phyloP scores from a whole-genome alignment of 2,113 vertebrate species.

The Arvicanthis niloticus region DNA sequence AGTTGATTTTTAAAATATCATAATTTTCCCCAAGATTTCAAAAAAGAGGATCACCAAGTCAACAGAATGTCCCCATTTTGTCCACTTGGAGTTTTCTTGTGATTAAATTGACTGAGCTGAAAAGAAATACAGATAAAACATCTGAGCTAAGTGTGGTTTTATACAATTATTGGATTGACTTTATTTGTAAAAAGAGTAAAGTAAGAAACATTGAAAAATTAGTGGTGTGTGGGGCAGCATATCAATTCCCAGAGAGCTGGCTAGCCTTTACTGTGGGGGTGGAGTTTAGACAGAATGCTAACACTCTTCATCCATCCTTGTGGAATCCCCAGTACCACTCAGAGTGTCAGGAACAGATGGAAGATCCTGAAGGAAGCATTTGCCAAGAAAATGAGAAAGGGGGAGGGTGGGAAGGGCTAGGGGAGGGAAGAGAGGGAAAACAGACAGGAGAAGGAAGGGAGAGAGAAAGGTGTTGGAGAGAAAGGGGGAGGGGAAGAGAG shows the following conservation, averaged over 20 bases:
- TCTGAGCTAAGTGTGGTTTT: slow-evolving; percentile 5
- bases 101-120: slow-evolving; percentile 3
- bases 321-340: background rate
- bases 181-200: slow-evolving; percentile 31
- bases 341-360: background rate
- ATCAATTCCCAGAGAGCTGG: background rate
- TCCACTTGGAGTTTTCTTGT: slow-evolving; percentile 30
- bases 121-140: background rate
- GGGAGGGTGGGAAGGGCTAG: background rate
- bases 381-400: background rate
- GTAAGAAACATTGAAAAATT: background rate
- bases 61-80: background rate
- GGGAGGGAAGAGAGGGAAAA: background rate
- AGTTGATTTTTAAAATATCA: slow-evolving; percentile 20
- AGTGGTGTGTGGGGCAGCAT: background rate
- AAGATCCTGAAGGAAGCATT: background rate
- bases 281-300: too few species aligned
- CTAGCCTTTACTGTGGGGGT: too few species aligned
- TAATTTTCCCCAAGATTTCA: background rate
- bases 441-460: too few species aligned
- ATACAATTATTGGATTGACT: background rate
- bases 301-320: background rate
- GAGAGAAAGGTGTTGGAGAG: background rate
- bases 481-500: background rate
- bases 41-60: background rate